phyloP scores from a whole-genome alignment of 2,888 invertebrate genomes.

The Nemoura dubitans region DNA sequence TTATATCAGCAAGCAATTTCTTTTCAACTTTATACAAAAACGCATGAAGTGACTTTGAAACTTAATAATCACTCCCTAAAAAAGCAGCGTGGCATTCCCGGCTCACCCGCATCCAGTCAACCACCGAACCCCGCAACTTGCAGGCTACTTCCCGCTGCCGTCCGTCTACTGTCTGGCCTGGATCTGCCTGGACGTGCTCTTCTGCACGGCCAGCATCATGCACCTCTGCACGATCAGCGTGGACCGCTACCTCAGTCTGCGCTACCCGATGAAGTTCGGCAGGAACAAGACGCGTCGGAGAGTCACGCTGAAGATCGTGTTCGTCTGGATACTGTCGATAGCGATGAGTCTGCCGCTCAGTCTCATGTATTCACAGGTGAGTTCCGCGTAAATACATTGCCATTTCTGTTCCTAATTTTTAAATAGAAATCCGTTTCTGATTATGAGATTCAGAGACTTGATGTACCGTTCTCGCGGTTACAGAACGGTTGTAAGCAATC shows the following conservation, averaged over 20 bases:
- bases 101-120: too few species aligned
- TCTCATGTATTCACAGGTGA: constrained; percentile 87
- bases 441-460: too few species aligned
- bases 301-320: constrained; percentile 88
- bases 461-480: too few species aligned
- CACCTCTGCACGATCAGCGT: constrained; percentile 97
- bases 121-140: background rate
- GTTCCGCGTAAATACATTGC: too few species aligned
- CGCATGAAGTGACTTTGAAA: too few species aligned
- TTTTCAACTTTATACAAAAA: too few species aligned
- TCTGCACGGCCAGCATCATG: constrained; percentile 97
- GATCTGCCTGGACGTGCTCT: constrained; percentile 94
- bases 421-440: too few species aligned
- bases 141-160: constrained; percentile 85
- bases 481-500: too few species aligned
- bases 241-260: constrained; percentile 90
- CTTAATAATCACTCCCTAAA: too few species aligned
- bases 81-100: too few species aligned
- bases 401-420: too few species aligned
- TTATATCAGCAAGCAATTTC: too few species aligned
- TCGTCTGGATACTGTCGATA: constrained; percentile 93
- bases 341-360: constrained; percentile 92
- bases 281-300: constrained; percentile 86
- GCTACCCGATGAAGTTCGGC: constrained; percentile 93
- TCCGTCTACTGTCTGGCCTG: constrained; percentile 90